These are phyloP conservation scores for Scortum barcoo DNA, from an alignment of 2,113 vertebrate species.

Conservation along the genomic window DNA sequence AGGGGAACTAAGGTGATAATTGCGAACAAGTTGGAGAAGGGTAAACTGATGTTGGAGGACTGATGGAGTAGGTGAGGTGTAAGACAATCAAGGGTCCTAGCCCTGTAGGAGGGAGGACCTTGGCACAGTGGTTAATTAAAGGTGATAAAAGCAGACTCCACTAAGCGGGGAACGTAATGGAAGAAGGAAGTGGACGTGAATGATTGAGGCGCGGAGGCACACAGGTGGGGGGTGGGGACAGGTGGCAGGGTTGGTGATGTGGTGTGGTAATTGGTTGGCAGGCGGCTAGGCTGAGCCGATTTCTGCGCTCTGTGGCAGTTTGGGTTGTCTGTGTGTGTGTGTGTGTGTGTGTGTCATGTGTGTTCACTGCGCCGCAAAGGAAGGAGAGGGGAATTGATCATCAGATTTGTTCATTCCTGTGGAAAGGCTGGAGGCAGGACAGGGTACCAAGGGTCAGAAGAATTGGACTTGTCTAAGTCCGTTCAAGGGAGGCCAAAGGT, in stretches of 20 bases:
- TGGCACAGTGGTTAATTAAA: slow-evolving; percentile 74
- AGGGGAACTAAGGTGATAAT: slow-evolving; percentile 44
- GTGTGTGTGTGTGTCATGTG: slow-evolving; percentile 17
- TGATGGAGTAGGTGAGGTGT: slow-evolving; percentile 57
- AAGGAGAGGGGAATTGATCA: slow-evolving; percentile 73
- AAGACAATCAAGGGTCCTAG: slow-evolving; percentile 50
- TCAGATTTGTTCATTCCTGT: slow-evolving; percentile 80
- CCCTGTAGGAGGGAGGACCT: slow-evolving; percentile 46
- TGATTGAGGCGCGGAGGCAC: slow-evolving; percentile 36
- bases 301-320: slow-evolving; percentile 51
- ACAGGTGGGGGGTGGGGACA: slow-evolving; percentile 48
- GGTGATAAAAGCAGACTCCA: slow-evolving; percentile 66
- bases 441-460: slow-evolving; percentile 62
- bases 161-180: slow-evolving; percentile 40
- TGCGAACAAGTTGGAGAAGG: slow-evolving; percentile 43
- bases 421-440: slow-evolving; percentile 73
- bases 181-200: slow-evolving; percentile 47
- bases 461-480: slow-evolving; percentile 68
- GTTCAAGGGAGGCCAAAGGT: slow-evolving; percentile 77
- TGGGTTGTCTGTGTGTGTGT: slow-evolving; percentile 8
- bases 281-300: slow-evolving; percentile 57
- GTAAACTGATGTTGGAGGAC: slow-evolving; percentile 47
- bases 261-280: slow-evolving; percentile 79
- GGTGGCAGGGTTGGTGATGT: slow-evolving; percentile 49
- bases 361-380: slow-evolving; percentile 9